Base-by-base conservation (phyloP, 2,113 vertebrate species). In the Erythrolamprus reginae region DNA sequence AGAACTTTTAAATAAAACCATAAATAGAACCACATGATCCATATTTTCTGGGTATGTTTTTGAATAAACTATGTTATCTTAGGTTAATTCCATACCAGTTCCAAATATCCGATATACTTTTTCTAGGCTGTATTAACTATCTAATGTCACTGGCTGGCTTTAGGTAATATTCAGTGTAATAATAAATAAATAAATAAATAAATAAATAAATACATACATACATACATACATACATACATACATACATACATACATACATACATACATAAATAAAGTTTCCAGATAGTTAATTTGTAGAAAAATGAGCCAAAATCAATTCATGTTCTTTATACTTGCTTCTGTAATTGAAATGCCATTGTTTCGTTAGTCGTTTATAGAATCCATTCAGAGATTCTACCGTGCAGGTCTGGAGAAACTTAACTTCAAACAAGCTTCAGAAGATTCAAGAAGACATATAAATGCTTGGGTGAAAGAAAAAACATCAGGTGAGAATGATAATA, bases 401-500 rank as follows among this genome's bases (percentile, higher is more conserved):
- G 98, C 98, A 3, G 97, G 97, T 45, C 93, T 99, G 94, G 97
- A 98, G 90, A 87, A 97, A n/a, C 92, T 98, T 5, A 96, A 99
- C 92, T 99, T 99, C 47, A 24, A 94, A 0, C 42, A 96, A 28
- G 96, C 97, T n/a, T 19, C 97, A 1, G 98, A 99, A 33, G 95
- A 94, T 4, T 96, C 96, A 92, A 96, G 98, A 91, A 95, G 88
- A 1, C 96, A 97, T 90, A 99, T 99, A 93, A 99, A 99, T 83
- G 82, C 38, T 90, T 99, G 98, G 99, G 98, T 99, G 12, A 95
- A 97, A 89, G 91, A 98, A 84, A 98, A 96, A 95, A 99, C 98
- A 0, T 97, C 98, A 93, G 97, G 99, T 99, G 91, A 96, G 28
- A 65, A 33, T 17, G 28, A 65, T 65, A 65, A n/a, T 65, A 65